phyloP scores from a whole-genome alignment of 2,113 vertebrate species.

The Lycocorax pyrrhopterus region DNA sequence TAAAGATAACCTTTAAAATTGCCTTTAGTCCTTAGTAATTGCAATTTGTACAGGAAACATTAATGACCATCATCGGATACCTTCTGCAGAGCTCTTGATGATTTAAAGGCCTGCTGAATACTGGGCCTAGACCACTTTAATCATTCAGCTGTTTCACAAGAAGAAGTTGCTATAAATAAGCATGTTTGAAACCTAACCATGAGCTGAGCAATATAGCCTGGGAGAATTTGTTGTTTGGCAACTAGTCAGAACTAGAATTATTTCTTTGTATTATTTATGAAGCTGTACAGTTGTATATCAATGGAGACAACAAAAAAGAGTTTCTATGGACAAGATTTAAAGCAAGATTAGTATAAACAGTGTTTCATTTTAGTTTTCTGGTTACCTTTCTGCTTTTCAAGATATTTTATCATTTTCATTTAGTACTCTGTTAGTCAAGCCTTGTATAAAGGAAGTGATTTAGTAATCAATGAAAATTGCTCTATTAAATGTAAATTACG shows the following conservation, averaged over 20 bases:
- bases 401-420: not conserved
- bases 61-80: not conserved
- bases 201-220: not conserved
- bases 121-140: not conserved
- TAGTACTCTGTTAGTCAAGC: not conserved
- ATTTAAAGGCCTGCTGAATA: constrained; percentile 30
- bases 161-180: constrained; percentile 13
- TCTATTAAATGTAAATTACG: not conserved
- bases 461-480: not conserved
- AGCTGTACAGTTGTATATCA: not conserved
- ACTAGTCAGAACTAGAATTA: not conserved
- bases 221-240: not conserved
- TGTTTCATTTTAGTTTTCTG: not conserved
- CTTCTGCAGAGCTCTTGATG: not conserved
- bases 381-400: not conserved
- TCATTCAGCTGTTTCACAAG: constrained; percentile 4
- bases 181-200: not conserved
- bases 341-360: not conserved
- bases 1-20: constrained; percentile 22
- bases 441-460: not conserved
- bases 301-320: not conserved
- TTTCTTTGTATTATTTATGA: constrained; percentile 9
- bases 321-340: not conserved
- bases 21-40: not conserved
- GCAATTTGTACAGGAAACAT: constrained; percentile 30